A percentile compares a stretch with the other conserved stretches of the same genome.
Conservation (phyloP, 2,888 invertebrate species). For the Taphrorychus bicolor region DNA sequence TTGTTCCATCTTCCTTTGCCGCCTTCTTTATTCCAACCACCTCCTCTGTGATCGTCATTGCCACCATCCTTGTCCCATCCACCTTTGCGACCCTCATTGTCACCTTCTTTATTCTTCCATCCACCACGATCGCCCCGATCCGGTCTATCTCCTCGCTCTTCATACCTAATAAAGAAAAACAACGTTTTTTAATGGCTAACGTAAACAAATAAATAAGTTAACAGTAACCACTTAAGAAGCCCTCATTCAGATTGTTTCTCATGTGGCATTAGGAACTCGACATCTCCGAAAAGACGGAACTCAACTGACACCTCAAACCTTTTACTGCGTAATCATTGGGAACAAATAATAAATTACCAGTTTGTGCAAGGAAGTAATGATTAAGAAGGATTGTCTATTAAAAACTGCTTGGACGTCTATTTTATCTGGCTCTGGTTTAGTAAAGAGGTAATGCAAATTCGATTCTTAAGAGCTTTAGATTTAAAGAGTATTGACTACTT, state of each 20-base stretch:
- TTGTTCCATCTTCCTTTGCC: slow-evolving; percentile 22
- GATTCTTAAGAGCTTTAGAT: no score
- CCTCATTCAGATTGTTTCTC: slow-evolving; percentile 34
- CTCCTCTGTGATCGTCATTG: not conserved
- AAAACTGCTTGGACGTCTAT: no score
- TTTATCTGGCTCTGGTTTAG: no score
- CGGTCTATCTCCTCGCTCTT: slow-evolving; percentile 31
- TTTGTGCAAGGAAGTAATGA: no score
- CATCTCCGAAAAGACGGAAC: slow-evolving; percentile 45
- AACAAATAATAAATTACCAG: no score
- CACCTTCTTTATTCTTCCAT: slow-evolving; percentile 3
- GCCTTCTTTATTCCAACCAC: not conserved
- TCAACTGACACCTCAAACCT: slow-evolving; percentile 59
- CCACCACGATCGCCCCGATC: slow-evolving; percentile 25
- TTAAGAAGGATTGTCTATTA: no score
- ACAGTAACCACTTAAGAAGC: not conserved
- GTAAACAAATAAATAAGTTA: not conserved
- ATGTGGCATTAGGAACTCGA: slow-evolving; percentile 51
- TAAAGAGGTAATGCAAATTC: no score
- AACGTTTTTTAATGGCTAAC: not conserved
- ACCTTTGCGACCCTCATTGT: not conserved
- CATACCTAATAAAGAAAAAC: no score
- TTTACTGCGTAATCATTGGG: slow-evolving; percentile 60
- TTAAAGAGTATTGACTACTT: no score
- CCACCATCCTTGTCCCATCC: not conserved